phyloP scores from a whole-genome alignment of 2,113 vertebrate species.

The Hippolais icterina region DNA sequence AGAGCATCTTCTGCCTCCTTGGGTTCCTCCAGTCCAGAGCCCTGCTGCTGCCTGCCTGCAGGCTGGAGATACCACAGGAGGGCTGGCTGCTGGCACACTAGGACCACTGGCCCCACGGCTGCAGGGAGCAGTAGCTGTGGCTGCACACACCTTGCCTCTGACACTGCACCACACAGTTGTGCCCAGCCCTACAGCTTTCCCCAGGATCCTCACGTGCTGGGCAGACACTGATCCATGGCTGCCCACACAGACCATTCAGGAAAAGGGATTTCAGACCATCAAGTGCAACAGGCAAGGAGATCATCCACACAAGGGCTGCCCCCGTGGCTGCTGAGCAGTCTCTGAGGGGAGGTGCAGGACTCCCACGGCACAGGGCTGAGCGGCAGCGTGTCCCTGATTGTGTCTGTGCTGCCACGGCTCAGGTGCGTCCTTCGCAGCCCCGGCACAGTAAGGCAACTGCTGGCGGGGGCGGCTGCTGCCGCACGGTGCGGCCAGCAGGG shows the following conservation, averaged over 20 bases:
- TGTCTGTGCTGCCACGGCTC: not conserved
- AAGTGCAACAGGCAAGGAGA: not conserved
- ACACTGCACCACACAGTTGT: accelerated
- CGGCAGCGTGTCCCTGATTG: accelerated
- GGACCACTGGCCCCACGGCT: not conserved
- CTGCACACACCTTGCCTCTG: no score
- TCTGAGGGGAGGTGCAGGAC: not conserved
- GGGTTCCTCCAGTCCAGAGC: not conserved
- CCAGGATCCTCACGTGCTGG: accelerated
- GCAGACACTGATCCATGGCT: accelerated
- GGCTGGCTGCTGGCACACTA: not conserved
- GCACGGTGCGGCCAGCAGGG: not conserved
- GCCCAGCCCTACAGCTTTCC: accelerated
- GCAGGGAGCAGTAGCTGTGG: accelerated
- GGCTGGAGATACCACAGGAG: not conserved
- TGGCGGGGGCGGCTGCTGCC: not conserved
- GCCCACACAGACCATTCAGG: not conserved
- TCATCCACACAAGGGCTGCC: not conserved
- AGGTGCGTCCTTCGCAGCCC: not conserved
- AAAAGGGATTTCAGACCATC: not conserved
- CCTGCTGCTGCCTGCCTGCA: not conserved
- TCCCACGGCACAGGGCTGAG: accelerated
- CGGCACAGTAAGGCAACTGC: slow-evolving; percentile 34
- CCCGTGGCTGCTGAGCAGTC: not conserved
- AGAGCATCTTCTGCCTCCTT: not conserved